Evolutionary conservation across 2,888 invertebrate species (phyloP).

Genomic region (Schizaphis graminum): DNA sequence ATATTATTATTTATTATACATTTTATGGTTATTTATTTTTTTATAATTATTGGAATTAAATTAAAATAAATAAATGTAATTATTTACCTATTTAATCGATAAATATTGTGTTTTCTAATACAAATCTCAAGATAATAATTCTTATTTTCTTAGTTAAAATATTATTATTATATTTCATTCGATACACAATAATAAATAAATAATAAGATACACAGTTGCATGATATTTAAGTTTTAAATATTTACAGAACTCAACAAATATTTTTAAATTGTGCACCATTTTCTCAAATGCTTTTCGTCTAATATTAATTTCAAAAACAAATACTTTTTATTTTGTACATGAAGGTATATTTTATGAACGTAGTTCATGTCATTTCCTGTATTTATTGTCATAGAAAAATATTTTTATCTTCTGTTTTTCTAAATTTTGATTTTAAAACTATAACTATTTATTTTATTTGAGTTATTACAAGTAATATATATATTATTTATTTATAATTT

Average conservation of each 20-base stretch:
- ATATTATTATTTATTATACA: too few species aligned
- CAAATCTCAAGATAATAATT: too few species aligned
- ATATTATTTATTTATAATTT: neutral
- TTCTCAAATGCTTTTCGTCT: neutral
- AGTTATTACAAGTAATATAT: neutral
- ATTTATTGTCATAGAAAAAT: neutral
- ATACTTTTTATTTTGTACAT: neutral
- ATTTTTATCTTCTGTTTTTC: neutral
- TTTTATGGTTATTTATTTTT: too few species aligned
- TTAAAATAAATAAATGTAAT: too few species aligned
- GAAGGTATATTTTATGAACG: neutral
- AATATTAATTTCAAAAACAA: neutral
- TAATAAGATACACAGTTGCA: too few species aligned
- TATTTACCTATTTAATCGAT: too few species aligned
- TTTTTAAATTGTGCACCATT: neutral
- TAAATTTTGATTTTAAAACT: neutral
- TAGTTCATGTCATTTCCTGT: neutral
- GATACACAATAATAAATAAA: too few species aligned
- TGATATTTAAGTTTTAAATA: neutral
- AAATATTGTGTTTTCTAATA: too few species aligned
- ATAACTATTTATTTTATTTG: neutral
- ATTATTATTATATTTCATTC: too few species aligned
- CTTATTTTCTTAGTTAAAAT: too few species aligned
- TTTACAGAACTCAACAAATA: neutral
- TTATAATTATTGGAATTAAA: too few species aligned